Evolutionary conservation across 2,888 invertebrate genomes (phyloP).

Genomic region (Andrena flavipes): DNA sequence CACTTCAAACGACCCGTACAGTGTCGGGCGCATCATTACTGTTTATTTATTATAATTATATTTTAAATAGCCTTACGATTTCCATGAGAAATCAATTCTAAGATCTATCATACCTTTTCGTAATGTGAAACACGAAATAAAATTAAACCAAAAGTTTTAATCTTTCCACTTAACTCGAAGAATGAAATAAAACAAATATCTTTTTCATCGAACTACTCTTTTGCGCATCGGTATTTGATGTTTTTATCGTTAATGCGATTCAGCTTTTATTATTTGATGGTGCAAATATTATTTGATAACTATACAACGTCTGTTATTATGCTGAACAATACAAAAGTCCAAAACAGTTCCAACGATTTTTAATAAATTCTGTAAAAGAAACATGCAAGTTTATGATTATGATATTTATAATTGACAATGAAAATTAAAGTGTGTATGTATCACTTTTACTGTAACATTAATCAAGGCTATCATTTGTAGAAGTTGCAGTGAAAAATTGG

Average conservation of each 20-base stretch:
- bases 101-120: conserved; percentile 55
- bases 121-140: conserved; percentile 57
- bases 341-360: conserved; percentile 11
- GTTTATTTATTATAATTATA: conserved; percentile 73
- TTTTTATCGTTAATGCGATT: conserved; percentile 16
- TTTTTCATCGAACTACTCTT: conserved; percentile 27
- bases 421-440: conserved; percentile 31
- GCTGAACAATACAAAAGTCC: conserved; percentile 23
- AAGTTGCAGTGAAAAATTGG: conserved; percentile 37
- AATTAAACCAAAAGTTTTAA: conserved; percentile 55
- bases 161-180: conserved; percentile 56
- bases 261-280: conserved; percentile 31
- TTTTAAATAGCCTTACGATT: conserved; percentile 68
- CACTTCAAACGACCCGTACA: conserved; percentile 64
- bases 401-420: conserved; percentile 21
- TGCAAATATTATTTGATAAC: background rate
- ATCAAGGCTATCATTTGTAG: conserved; percentile 24
- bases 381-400: conserved; percentile 19
- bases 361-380: conserved; percentile 13
- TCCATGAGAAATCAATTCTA: conserved; percentile 50
- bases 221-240: conserved; percentile 30
- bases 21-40: conserved; percentile 47
- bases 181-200: conserved; percentile 45
- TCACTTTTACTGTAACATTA: conserved; percentile 33
- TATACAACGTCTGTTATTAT: conserved; percentile 10